Percentiles rank a stretch among this genome's conserved stretches.
Conservation (phyloP, 2,888 invertebrate genomes). For the Augochlorella aurata region DNA sequence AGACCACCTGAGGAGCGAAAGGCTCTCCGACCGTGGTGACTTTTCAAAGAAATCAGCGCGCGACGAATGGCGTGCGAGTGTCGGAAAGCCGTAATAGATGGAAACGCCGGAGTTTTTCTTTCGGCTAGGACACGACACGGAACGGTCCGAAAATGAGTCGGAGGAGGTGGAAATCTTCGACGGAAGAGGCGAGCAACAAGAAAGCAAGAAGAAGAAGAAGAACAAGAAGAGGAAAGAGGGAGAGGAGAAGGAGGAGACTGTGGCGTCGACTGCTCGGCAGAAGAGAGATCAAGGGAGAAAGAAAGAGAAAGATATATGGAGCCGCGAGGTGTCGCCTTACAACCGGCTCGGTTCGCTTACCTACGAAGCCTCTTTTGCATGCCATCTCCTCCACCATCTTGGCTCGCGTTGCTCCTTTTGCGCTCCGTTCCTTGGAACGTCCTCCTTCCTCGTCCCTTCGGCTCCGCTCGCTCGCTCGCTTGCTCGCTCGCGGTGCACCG, state of each 20-base stretch:
- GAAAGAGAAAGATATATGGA: conserved; percentile 74
- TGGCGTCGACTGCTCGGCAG: conserved; percentile 65
- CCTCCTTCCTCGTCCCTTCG: conserved; percentile 66
- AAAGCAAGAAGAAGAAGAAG: conserved; percentile 24
- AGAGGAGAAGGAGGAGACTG: conserved; percentile 16
- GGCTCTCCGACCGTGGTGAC: not conserved
- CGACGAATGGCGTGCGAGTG: conserved; percentile 1
- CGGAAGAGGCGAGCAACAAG: conserved; percentile 52
- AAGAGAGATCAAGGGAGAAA: conserved; percentile 59
- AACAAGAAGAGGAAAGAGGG: not conserved
- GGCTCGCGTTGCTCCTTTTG: conserved; percentile 75
- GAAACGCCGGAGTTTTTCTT: conserved; percentile 20
- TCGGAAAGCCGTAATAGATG: conserved; percentile 1
- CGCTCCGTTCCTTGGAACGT: conserved; percentile 70
- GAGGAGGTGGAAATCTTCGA: conserved; percentile 54
- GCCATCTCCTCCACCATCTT: conserved; percentile 82
- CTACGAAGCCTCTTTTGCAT: conserved; percentile 81
- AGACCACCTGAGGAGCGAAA: conserved; percentile 17
- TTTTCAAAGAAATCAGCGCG: conserved; percentile 6
- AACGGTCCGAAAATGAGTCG: conserved; percentile 34
- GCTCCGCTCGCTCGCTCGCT: conserved; percentile 62
- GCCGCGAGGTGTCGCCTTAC: conserved; percentile 81
- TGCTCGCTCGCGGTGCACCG: conserved; percentile 71
- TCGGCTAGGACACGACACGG: not conserved
- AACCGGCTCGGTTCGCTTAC: conserved; percentile 81